Evolutionary conservation across 2,113 vertebrate species (phyloP).

Genomic region (Cettia cetti): DNA sequence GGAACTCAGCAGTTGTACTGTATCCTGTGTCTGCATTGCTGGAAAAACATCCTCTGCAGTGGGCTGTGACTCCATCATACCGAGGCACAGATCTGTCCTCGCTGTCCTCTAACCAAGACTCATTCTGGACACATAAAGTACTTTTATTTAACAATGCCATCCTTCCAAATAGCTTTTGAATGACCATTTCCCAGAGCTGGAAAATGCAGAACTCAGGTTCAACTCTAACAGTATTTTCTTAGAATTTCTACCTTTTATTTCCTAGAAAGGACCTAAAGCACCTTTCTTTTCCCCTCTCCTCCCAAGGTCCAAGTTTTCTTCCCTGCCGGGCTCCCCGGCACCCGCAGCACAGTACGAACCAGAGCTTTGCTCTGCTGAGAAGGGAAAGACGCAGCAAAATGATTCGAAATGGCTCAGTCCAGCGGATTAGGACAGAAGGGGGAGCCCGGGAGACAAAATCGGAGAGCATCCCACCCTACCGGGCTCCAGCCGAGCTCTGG

Average conservation of each 20-base stretch:
- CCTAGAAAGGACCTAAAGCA: neutral
- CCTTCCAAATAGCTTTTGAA: neutral
- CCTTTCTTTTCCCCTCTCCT: neutral
- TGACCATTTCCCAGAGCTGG: neutral
- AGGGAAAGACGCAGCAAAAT: neutral
- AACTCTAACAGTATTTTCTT: neutral
- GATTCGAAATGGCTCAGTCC: neutral
- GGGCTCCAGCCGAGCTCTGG: neutral
- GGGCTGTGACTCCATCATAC: neutral
- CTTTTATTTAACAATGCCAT: neutral
- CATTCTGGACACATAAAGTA: neutral
- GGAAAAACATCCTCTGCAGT: neutral
- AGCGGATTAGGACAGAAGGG: constrained; percentile 3
- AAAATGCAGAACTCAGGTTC: neutral
- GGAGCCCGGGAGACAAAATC: constrained; percentile 43
- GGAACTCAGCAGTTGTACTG: neutral
- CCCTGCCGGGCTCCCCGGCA: rapidly evolving
- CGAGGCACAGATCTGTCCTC: neutral
- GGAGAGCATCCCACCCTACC: neutral
- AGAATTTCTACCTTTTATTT: neutral
- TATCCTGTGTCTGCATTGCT: neutral
- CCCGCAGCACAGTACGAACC: rapidly evolving
- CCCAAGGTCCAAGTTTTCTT: neutral
- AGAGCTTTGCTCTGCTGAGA: neutral
- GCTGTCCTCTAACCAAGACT: neutral